A percentile compares a stretch with the other conserved stretches of the same genome.
Conservation (phyloP, 2,888 invertebrate genomes). For the Malacosoma neustria region DNA sequence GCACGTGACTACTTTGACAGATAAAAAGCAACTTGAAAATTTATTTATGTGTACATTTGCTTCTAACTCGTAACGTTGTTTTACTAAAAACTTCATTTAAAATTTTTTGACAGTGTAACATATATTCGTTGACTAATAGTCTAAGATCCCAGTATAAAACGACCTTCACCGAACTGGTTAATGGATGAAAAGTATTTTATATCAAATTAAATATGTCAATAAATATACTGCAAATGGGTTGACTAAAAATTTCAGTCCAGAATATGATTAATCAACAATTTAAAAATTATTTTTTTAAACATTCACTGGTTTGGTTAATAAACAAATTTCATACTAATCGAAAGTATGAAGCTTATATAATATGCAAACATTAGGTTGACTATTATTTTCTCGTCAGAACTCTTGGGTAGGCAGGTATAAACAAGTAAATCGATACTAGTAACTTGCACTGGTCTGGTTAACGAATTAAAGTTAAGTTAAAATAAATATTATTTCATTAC, state of each 20-base stretch:
- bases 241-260: not conserved
- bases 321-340: not conserved
- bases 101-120: too few species aligned
- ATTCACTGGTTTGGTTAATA: not conserved
- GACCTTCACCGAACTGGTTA: too few species aligned
- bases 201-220: too few species aligned
- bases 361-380: conserved; percentile 3
- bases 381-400: conserved; percentile 1
- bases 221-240: too few species aligned
- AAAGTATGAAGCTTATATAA: not conserved
- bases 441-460: conserved; percentile 3
- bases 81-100: too few species aligned
- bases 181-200: too few species aligned
- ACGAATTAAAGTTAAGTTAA: conserved; percentile 3
- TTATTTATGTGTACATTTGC: too few species aligned
- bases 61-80: too few species aligned
- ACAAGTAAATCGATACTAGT: conserved; percentile 2
- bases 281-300: not conserved
- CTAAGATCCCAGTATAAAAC: too few species aligned
- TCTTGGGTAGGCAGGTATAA: conserved; percentile 2
- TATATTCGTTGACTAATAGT: too few species aligned
- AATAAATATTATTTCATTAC: conserved; percentile 3
- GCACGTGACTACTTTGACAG: too few species aligned
- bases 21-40: too few species aligned
- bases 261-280: not conserved